phyloP scores from a whole-genome alignment of 1,140 invertebrate species.

The Zaprionus capensis region DNA sequence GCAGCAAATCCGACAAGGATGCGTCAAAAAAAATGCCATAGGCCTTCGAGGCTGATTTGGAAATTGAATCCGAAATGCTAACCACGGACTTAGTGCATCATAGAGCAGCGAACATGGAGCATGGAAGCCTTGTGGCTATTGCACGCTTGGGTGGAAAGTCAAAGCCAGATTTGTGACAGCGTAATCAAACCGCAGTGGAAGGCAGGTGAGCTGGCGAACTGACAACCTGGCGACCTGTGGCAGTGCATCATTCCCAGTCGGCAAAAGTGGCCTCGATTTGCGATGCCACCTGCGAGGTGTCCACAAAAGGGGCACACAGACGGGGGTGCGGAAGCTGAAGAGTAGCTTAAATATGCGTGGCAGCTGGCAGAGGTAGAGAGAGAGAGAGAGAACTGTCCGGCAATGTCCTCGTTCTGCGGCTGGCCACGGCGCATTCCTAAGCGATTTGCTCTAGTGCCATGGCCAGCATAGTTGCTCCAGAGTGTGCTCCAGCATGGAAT shows the following conservation, averaged over 20 bases:
- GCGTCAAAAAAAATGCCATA: neutral
- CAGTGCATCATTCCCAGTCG: slow-evolving; percentile 21
- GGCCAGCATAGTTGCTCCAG: slow-evolving; percentile 4
- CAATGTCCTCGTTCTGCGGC: slow-evolving; percentile 14
- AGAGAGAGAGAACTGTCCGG: neutral
- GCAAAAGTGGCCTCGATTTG: slow-evolving; percentile 23
- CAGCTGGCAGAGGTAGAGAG: slow-evolving; percentile 7
- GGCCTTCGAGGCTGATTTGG: neutral
- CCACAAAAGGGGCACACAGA: neutral
- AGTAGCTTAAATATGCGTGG: slow-evolving; percentile 33
- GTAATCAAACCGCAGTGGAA: slow-evolving; percentile 16
- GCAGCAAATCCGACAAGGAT: neutral
- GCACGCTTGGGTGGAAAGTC: neutral
- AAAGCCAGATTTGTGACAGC: slow-evolving; percentile 31
- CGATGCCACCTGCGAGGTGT: slow-evolving; percentile 19
- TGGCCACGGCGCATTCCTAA: slow-evolving; percentile 37
- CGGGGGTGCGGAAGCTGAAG: too few species aligned
- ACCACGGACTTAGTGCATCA: neutral
- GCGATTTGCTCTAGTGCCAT: slow-evolving; percentile 21
- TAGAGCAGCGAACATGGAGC: neutral
- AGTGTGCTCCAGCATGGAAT: slow-evolving; percentile 19
- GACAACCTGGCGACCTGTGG: neutral
- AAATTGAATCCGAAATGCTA: slow-evolving; percentile 4
- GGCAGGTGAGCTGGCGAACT: neutral
- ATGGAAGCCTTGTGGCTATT: slow-evolving; percentile 2